A percentile compares a stretch with the other conserved stretches of the same genome.
Evolutionary conservation across 2,113 vertebrate genomes (phyloP).

Genomic region (Onychorhynchus coronatus): DNA sequence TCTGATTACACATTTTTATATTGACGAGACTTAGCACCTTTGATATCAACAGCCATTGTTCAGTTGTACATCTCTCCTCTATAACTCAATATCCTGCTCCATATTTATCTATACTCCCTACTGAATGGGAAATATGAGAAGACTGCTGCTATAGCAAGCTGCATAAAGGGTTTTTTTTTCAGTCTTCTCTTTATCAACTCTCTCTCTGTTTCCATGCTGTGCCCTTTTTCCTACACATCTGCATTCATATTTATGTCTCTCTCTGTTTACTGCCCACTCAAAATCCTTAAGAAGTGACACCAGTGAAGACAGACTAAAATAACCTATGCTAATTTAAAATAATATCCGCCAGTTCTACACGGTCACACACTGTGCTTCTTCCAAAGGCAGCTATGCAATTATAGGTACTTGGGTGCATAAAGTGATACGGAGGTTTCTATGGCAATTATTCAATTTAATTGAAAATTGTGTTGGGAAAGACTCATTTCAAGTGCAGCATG

Average conservation of each 20-base stretch:
- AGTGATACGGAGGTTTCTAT: neutral
- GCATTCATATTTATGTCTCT: neutral
- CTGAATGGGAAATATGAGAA: neutral
- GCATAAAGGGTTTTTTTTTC: neutral
- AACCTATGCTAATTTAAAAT: conserved; percentile 11
- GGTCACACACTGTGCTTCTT: neutral
- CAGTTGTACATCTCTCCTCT: neutral
- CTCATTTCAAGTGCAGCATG: neutral
- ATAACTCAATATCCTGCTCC: neutral
- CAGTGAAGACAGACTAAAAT: conserved; percentile 4
- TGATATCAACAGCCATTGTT: neutral
- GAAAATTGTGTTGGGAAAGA: conserved; percentile 29
- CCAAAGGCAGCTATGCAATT: conserved; percentile 1
- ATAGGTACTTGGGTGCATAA: neutral
- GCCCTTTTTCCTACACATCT: neutral
- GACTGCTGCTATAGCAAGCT: neutral
- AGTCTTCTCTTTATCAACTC: neutral
- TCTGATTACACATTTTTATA: neutral
- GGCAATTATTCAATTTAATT: conserved; percentile 54
- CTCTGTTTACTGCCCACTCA: neutral
- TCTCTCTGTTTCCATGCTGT: neutral
- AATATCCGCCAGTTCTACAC: neutral
- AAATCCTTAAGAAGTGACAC: neutral
- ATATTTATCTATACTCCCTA: neutral
- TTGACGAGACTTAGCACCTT: neutral